Evolutionary conservation across 1,140 invertebrate species (phyloP), one percentile per base, ranked within the genome.

Genomic region (Aethina tumida): DNA sequence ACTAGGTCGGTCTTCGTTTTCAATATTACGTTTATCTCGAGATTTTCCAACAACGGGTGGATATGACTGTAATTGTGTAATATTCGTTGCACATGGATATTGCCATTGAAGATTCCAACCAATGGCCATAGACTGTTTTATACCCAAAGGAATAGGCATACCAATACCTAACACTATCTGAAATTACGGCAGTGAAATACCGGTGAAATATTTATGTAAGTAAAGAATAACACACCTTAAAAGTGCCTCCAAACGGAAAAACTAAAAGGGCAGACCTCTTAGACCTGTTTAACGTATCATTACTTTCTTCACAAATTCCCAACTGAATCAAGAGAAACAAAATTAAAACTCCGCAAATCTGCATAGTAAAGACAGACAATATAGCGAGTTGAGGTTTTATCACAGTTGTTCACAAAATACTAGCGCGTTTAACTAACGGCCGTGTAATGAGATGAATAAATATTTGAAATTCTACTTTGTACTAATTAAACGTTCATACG

Each of bases 51-150:
- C 13, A 10, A 19, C 40, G 2, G 39, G 39, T n/a, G 47, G 47
- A 41, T 47, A 50, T 32, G 18, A 44, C 28, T 25, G n/a, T 16
- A 41, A 17, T 21, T 12, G 13, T 12, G 42, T 39, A 19, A 39
- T 36, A 16, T 42, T 43, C 18, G 32, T 32, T 2, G 49, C 36
- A n/a, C 39, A 15, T 2, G 45, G 24, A 32, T 48, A 50, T 25
- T 50, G 49, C 36, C 44, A 50, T 32, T 50, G 49, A 27, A 50
- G 37, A 35, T 50, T 50, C 49, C 49, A 50, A 1, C 45, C 45
- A 2, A 47, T 38, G 7, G 45, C 45, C 49, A 50, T 50, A 27
- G 46, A 46, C 24, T 45, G 41, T 35, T 41, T 48, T 5, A 39
- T 29, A 28, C 45, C 49, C 5, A 50, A 35, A 37, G 41, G 36